phyloP scores from a whole-genome alignment of 1,140 invertebrate species.

The Armadillidium nasatum region DNA sequence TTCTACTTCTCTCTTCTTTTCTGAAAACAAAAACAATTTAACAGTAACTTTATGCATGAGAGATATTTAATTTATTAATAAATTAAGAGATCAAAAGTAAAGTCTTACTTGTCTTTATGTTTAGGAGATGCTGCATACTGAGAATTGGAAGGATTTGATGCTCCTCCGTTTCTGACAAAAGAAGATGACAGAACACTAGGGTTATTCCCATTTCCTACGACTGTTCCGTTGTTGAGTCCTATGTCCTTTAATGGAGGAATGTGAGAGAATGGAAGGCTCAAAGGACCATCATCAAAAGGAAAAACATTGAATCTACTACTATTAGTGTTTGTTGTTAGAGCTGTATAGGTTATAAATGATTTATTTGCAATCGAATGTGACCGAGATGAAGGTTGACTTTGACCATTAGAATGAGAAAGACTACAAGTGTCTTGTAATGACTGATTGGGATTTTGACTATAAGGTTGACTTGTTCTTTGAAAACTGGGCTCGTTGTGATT shows the following conservation, averaged over 20 bases:
- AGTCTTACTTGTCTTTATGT: not conserved
- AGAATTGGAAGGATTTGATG: slow-evolving; percentile 5
- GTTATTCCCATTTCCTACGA: not conserved
- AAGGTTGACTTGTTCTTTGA: not conserved
- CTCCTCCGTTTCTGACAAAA: slow-evolving; percentile 8
- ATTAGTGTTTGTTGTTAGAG: not conserved
- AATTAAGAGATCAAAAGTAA: not conserved
- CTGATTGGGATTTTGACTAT: not conserved
- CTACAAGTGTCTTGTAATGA: not conserved
- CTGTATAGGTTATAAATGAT: not conserved
- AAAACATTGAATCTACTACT: not conserved
- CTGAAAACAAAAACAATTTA: not conserved
- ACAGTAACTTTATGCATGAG: not conserved
- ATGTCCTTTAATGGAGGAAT: slow-evolving; percentile 24
- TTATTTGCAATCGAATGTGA: not conserved
- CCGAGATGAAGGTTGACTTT: not conserved
- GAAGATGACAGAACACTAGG: slow-evolving; percentile 6
- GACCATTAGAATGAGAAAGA: not conserved
- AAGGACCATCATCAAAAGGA: slow-evolving; percentile 22
- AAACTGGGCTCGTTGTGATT: not conserved
- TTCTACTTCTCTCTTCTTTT: not conserved
- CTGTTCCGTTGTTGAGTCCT: not conserved
- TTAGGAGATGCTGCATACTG: not conserved
- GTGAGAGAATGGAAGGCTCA: slow-evolving; percentile 16
- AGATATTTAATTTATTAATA: not conserved